These are phyloP conservation scores for Phocoena sinus DNA, from an alignment of 2,113 vertebrate genomes.

Conservation along the genomic window DNA sequence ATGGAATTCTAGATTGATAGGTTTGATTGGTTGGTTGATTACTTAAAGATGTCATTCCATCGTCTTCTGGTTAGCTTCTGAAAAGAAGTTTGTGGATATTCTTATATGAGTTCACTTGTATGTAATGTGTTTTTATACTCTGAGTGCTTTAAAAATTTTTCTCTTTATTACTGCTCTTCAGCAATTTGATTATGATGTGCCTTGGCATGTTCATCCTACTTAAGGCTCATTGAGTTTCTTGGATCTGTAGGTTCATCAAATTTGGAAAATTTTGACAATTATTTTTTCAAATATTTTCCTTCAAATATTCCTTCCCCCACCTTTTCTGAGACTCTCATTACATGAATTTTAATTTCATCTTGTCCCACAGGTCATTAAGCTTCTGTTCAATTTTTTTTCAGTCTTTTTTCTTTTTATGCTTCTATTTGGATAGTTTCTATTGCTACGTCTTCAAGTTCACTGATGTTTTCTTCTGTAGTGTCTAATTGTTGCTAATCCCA, in stretches of 20 bases:
- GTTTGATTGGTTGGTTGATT: neutral
- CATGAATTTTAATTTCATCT: neutral
- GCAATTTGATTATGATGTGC: neutral
- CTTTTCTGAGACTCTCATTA: neutral
- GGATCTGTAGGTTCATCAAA: neutral
- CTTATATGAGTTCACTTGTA: neutral
- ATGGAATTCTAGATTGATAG: neutral
- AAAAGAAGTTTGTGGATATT: neutral
- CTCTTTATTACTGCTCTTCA: neutral
- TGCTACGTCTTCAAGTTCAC: neutral
- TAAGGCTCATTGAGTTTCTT: neutral
- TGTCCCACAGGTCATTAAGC: neutral
- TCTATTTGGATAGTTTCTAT: neutral
- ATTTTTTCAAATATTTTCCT: constrained; percentile 15
- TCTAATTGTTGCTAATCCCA: neutral
- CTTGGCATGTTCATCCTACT: neutral
- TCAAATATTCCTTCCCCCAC: neutral
- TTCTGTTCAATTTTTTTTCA: neutral
- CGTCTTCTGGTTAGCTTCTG: neutral
- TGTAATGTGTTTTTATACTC: neutral
- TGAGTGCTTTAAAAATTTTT: neutral
- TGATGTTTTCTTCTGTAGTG: neutral
- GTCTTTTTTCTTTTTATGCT: neutral
- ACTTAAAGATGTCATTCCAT: neutral
- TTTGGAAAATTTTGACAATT: neutral